Evolutionary conservation across 2,888 invertebrate species (phyloP).

Genomic region (Mesopsocus fuscifrons): DNA sequence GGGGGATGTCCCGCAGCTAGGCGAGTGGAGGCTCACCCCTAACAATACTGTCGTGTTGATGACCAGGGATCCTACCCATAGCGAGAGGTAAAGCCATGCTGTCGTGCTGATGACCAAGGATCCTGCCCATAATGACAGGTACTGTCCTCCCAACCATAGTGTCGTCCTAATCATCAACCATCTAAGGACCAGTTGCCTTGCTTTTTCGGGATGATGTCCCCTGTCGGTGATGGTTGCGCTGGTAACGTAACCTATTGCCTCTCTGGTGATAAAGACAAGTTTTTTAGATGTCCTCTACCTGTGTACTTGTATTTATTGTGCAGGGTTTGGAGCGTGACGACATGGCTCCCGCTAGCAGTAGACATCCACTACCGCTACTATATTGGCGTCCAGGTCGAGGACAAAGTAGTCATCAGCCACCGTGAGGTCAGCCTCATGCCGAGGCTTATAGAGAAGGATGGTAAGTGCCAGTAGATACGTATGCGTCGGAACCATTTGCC

Average conservation of each 20-base stretch:
- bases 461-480: conserved; percentile 21
- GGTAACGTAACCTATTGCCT: too few species aligned
- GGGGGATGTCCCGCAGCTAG: conserved; percentile 46
- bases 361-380: conserved; percentile 58
- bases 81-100: conserved; percentile 32
- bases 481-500: not conserved
- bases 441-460: conserved; percentile 34
- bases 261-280: too few species aligned
- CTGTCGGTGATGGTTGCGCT: too few species aligned
- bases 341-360: conserved; percentile 44
- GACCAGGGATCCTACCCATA: conserved; percentile 16
- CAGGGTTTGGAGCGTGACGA: conserved; percentile 40
- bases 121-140: conserved; percentile 12
- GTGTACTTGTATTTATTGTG: too few species aligned
- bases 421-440: conserved; percentile 68
- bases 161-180: conserved; percentile 31
- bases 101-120: conserved; percentile 31
- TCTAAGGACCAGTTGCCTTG: too few species aligned
- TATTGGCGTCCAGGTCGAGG: conserved; percentile 46
- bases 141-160: too few species aligned
- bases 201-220: too few species aligned
- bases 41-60: conserved; percentile 37
- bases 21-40: conserved; percentile 41
- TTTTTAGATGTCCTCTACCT: too few species aligned
- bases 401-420: conserved; percentile 20